Evolutionary conservation across 1,140 invertebrate species (phyloP), one percentile per base, ranked within the genome.

Genomic region (Atopsyche davidsoni): DNA sequence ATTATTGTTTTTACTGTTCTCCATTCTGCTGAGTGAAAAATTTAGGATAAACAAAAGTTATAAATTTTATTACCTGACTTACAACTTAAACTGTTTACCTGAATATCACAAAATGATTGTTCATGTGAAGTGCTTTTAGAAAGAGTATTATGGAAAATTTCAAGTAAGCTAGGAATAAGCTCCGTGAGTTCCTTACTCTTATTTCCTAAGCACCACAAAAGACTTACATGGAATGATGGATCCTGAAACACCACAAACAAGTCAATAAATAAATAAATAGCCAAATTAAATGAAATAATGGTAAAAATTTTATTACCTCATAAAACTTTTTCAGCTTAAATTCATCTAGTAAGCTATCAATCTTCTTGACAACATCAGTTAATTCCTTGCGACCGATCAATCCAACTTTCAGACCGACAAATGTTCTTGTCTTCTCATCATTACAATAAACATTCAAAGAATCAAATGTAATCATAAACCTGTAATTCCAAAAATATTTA

Each of bases 381-480:
- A 87, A 66, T 22, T 64, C 62, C 53, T 73, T 71, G 53, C 70
- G 66, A 19, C 75, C 69, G 43, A 66, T 70, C 43, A 66, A 32
- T 56, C 68, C 66, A 48, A 79, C 78, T 59, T 75, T 67, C 16
- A 88, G 64, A 11, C 79, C 80, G 36, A 89, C 60, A 68, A 89
- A 89, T 22, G 86, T 88, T 54, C 86, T 77, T 32, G 81, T 85
- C 49, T 70, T 72, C 46, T 87, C 82, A 51, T 89, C 85, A 64
- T 88, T 89, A 32, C 76, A 78, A 60, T 85, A 88, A 16, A 85
- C 67, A 58, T 78, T 70, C 4, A 87, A 55, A 54, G 66, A 66
- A 40, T 73, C 68, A 60, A 87, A 75, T 31, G 72, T 64, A 23
- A 86, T 46, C 10, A 70, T 60, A 69, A 87, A 86, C 59, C 78